Evolutionary conservation across 2,888 invertebrate species (phyloP).

Genomic region (Cotesia congregata): DNA sequence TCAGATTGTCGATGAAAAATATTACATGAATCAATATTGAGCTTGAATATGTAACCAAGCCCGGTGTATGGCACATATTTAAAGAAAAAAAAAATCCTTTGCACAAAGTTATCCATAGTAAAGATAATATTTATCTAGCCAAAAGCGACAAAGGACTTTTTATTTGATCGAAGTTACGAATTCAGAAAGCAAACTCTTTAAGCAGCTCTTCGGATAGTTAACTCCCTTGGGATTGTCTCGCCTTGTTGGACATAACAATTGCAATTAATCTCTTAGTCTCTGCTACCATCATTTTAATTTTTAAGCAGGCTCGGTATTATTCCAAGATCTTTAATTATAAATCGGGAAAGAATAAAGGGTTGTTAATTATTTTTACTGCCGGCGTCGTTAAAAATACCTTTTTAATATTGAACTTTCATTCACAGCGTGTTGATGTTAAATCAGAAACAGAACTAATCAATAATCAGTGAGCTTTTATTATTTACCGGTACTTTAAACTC

Average conservation of each 20-base stretch:
- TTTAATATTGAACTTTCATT: background rate
- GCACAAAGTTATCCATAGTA: background rate
- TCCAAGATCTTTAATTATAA: too few relatives aligned
- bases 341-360: too few relatives aligned
- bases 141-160: background rate
- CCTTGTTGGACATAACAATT: background rate
- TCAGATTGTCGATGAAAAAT: background rate
- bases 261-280: background rate
- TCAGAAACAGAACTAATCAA: background rate
- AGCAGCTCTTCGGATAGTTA: background rate
- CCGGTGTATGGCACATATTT: background rate
- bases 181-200: background rate
- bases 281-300: background rate
- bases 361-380: too few relatives aligned
- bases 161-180: background rate
- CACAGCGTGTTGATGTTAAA: background rate
- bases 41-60: background rate
- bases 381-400: background rate
- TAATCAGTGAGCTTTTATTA: background rate
- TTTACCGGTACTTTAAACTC: background rate
- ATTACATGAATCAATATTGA: background rate
- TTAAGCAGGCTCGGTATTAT: background rate
- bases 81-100: background rate
- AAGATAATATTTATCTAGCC: background rate
- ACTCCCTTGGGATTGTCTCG: background rate